Base-by-base conservation (phyloP, 37 sponge, comb jelly and placozoan genomes). In the Theonella swinhoei region DNA sequence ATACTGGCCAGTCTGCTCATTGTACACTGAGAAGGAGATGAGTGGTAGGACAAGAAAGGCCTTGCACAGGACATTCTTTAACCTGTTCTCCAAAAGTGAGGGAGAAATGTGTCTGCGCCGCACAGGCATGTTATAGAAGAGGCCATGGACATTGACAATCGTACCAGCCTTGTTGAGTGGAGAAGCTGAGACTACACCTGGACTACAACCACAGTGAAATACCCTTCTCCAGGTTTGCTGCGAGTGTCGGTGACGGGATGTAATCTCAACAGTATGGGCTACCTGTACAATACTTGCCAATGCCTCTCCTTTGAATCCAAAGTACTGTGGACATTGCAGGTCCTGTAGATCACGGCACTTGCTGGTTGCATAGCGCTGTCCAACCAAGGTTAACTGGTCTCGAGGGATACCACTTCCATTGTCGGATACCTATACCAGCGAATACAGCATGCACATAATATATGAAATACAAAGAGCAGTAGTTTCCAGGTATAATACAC, bases 111-210 rank as follows among this genome's bases (percentile, higher is more conserved):
- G 32, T 39, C 70, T 87, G 3, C 83, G 68, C 17, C 94, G 63
- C 1, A 94, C 94, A 19, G 94, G 94, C 41, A 94, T 20, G 72
- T 79, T 87, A 40, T 87, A 87, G 58, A 94, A 94, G 2, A 94
- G 72, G 64, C 91, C 90, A 61, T 69, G 78, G 9, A 87, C 33
- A 28, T 84, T 83, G n/a, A 94, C 80, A 17, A 87, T 91, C 1
- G 94, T 87, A 3, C 94, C 94, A 30, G 60, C 76, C 47, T 74
- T 83, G 3, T 77, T 61, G 2, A 76, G 31, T 36, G 43, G 43
- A 22, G 34, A 42, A n/a, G 70, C 67, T 20, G 33, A 42, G 5
- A 68, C 62, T 32, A 87, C 67, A 20, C 43, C 25, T 36, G 66
- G 23, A 5, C 43, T 61, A 39, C 36, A 58, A 4, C 94, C 88